phyloP scores from a whole-genome alignment of 1,140 invertebrate genomes.

The Caligus rogercresseyi region DNA sequence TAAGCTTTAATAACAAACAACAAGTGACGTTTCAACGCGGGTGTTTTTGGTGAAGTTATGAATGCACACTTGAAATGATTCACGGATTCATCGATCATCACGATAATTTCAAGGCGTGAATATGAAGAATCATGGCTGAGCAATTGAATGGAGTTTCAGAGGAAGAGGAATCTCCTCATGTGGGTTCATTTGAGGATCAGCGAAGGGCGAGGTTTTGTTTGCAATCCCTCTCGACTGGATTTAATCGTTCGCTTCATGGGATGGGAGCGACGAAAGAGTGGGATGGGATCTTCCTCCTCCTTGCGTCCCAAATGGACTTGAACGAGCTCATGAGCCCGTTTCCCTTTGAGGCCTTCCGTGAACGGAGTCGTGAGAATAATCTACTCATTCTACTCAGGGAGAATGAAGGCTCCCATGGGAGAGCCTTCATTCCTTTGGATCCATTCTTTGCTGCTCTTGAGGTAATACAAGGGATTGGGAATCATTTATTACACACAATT shows the following conservation, averaged over 20 bases:
- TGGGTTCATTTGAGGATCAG: not conserved
- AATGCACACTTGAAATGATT: no score
- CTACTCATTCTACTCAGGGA: not conserved
- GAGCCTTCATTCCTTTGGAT: not conserved
- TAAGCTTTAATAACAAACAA: no score
- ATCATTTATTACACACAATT: no score
- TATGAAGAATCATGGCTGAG: no score
- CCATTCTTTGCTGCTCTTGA: not conserved
- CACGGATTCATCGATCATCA: no score
- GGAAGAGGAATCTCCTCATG: not conserved
- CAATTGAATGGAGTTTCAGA: conserved; percentile 33
- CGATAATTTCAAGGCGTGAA: no score
- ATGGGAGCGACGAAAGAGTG: no score
- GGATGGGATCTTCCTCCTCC: not conserved
- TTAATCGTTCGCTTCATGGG: not conserved
- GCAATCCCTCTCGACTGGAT: not conserved
- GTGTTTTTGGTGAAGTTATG: no score
- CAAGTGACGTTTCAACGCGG: no score
- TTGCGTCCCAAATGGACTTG: not conserved
- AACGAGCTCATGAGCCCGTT: not conserved
- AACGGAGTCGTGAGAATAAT: not conserved
- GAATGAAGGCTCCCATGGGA: not conserved
- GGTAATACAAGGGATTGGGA: no score
- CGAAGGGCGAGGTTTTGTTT: not conserved
- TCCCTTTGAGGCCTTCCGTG: not conserved